Evolutionary conservation across 2,888 invertebrate genomes (phyloP).

Genomic region (Himalopsyche japonica): DNA sequence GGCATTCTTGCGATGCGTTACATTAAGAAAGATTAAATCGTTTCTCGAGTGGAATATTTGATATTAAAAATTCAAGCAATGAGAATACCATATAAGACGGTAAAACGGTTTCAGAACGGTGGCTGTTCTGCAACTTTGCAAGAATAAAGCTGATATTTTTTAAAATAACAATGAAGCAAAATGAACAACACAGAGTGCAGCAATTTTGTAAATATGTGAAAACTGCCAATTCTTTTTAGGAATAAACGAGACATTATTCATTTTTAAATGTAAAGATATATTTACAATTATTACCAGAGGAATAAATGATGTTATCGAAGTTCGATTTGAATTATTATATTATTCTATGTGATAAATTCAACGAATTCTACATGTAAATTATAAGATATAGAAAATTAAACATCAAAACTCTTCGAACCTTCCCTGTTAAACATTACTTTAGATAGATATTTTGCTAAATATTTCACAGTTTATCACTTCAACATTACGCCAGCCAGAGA

Average conservation of each 20-base stretch:
- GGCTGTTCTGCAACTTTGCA: no score
- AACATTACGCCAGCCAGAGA: not conserved
- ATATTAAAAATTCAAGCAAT: no score
- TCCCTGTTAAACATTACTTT: slow-evolving; percentile 42
- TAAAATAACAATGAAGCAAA: not conserved
- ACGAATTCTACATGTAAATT: not conserved
- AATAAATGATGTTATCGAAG: not conserved
- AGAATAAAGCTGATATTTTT: not conserved
- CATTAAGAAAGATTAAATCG: no score
- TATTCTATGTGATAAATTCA: slow-evolving; percentile 17
- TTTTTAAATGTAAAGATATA: not conserved
- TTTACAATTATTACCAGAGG: not conserved
- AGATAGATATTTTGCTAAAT: slow-evolving; percentile 43
- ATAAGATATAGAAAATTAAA: not conserved
- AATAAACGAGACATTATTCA: not conserved
- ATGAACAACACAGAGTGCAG: not conserved
- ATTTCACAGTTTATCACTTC: not conserved
- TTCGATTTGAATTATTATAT: not conserved
- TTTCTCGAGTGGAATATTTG: no score
- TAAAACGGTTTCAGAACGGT: no score
- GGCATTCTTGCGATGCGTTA: not conserved
- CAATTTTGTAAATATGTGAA: not conserved
- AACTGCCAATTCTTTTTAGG: not conserved
- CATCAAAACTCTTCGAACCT: no score
- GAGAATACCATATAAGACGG: no score